Conservation (phyloP, 2,113 vertebrate genomes). For the Meriones unguiculatus region DNA sequence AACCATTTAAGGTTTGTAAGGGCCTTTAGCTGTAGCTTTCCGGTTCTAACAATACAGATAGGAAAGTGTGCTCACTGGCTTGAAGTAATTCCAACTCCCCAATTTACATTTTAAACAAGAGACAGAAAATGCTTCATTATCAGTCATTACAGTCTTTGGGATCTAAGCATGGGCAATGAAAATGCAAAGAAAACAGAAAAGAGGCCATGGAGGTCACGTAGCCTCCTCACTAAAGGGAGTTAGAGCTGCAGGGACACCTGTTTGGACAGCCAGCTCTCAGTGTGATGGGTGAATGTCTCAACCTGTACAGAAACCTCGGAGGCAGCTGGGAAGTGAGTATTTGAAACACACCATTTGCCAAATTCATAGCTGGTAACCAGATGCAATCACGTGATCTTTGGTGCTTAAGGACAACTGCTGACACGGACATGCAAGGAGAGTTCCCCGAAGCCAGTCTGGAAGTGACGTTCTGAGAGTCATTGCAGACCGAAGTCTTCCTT, state of each 20-base stretch:
- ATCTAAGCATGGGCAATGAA: conserved; percentile 41
- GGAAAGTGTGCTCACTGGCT: conserved; percentile 33
- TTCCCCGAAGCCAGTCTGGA: neutral
- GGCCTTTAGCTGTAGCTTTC: neutral
- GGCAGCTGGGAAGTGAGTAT: conserved; percentile 36
- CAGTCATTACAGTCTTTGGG: neutral
- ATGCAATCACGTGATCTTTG: neutral
- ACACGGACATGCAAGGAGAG: neutral
- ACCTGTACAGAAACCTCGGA: conserved; percentile 48
- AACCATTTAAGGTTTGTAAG: conserved; percentile 32
- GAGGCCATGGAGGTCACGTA: neutral
- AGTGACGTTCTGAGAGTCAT: neutral
- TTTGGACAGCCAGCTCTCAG: conserved; percentile 20
- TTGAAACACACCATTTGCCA: conserved; percentile 54
- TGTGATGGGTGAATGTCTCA: neutral
- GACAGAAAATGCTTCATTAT: neutral
- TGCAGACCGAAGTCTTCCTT: neutral
- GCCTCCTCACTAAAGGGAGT: conserved; percentile 2
- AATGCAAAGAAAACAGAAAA: neutral
- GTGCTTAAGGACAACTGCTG: neutral
- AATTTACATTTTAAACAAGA: conserved; percentile 34
- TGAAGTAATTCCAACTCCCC: conserved; percentile 33
- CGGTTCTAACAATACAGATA: conserved; percentile 24
- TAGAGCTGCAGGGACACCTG: neutral
- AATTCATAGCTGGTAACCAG: neutral